Evolutionary conservation across 2,888 invertebrate species (phyloP), one percentile per base, ranked within the genome.

Genomic region (Drosophila anomelani): DNA sequence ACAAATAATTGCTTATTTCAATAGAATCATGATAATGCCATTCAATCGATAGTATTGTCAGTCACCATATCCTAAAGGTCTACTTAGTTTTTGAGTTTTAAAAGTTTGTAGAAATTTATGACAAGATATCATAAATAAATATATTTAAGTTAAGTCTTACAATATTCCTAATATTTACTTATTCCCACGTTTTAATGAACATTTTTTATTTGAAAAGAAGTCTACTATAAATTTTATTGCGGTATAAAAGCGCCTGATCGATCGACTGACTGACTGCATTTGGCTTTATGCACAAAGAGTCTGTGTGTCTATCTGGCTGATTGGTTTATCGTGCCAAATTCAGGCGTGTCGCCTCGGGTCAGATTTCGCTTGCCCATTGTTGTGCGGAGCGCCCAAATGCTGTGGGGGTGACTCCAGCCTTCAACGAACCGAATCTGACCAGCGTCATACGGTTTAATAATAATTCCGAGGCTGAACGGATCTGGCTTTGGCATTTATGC

Each of bases 281-380:
- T 76, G 78, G 61, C 69, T 67, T 68, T 56, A 44, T 61, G 61
- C 61, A 69, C 74, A 64, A 43, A 49, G 17, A 46, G 46, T 32
- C 38, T 54, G 70, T 55, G 63, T 63, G 54, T 69, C 73, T 59
- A 74, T 75, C 76, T 75, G 71, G 60, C 67, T 88, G 90, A 90
- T 90, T 90, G 83, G 79, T 79, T 89, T 84, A 83, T 91, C 90
- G 90, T 91, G 91, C 79, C 85, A 78, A 85, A 86, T 80, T 79
- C 70, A 85, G 88, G 88, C 88, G 88, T 85, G 85, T 86, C 79
- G 81, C 91, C 83, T 70, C 68, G 80, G 88, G 90, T 85, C 76
- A 76, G 80, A 79, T 85, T 80, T 78, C 80, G 67, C 76, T 72
- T 49, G 54, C 46, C 41, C 69, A 69, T 71, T 70, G 62, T 61